Evolutionary conservation across 2,797 vertebrate species (phyloP).

Genomic region (Typhlichthys subterraneus): DNA sequence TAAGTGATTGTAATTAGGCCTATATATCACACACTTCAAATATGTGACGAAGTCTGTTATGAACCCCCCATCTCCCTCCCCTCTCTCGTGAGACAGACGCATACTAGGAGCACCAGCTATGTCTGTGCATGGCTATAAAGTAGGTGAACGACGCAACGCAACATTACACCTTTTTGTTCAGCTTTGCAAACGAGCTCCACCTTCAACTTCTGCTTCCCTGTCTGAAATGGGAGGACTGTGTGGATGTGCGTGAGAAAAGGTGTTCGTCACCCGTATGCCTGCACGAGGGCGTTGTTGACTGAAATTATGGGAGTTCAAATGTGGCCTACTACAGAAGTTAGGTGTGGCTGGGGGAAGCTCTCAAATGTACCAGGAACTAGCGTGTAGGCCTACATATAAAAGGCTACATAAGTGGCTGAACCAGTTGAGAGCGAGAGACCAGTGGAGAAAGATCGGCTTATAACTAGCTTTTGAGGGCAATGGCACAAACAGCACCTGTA

Average conservation of each 20-base stretch:
- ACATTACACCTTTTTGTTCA: constrained; percentile 22
- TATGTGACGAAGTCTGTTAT: not conserved
- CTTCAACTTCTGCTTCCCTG: constrained; percentile 16
- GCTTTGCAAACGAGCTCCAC: constrained; percentile 30
- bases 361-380: constrained; percentile 30
- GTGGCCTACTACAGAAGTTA: constrained; percentile 28
- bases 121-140: not conserved
- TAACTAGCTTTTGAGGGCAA: constrained; percentile 20
- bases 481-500: constrained; percentile 46
- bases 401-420: constrained; percentile 34
- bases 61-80: no score
- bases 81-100: no score
- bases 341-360: constrained; percentile 53
- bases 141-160: constrained; percentile 17
- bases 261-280: constrained; percentile 3
- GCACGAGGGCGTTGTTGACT: constrained; percentile 21
- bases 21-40: no score
- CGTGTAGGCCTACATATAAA: not conserved
- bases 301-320: constrained; percentile 28
- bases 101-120: not conserved
- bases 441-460: not conserved
- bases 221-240: not conserved
- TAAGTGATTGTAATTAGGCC: no score
- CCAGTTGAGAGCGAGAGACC: constrained; percentile 10
- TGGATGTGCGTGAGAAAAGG: not conserved